Percentiles rank a stretch among this genome's conserved stretches.
These are phyloP conservation scores for Leptobrachium ailaonicum DNA, from an alignment of 2,113 vertebrate genomes.

Conservation along the genomic window DNA sequence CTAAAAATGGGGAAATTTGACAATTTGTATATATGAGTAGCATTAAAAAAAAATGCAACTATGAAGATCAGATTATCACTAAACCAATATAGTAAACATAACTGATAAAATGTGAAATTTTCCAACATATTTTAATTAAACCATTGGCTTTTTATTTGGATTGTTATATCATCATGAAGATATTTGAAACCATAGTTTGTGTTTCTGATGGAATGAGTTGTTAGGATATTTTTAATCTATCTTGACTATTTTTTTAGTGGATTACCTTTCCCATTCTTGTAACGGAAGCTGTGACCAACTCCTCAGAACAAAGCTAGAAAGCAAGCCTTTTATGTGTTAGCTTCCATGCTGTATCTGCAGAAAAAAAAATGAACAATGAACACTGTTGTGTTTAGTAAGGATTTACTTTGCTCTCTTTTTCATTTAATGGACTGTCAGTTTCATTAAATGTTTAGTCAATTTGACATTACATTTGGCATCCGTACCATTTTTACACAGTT, in stretches of 20 bases:
- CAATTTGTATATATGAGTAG: background rate
- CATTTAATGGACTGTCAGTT: conserved; percentile 28
- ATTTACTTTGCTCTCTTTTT: conserved; percentile 27
- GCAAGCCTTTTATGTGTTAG: conserved; percentile 24
- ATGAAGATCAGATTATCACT: background rate
- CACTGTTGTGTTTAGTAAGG: conserved; percentile 32
- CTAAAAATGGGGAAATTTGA: conserved; percentile 23
- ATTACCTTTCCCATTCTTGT: conserved; percentile 43
- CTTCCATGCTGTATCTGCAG: conserved; percentile 43
- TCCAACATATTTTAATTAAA: background rate
- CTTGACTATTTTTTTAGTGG: background rate
- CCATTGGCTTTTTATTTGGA: background rate
- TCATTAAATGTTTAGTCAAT: conserved; percentile 33
- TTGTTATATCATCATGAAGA: background rate
- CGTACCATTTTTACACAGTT: background rate
- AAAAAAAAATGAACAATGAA: conserved; percentile 19
- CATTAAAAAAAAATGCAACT: background rate
- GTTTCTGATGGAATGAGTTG: too few relatives aligned
- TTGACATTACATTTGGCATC: conserved; percentile 26
- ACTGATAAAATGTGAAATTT: background rate
- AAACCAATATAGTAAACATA: background rate
- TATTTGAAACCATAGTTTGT: background rate
- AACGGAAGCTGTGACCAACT: background rate
- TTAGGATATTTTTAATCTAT: background rate
- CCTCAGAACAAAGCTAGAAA: conserved; percentile 13